Evolutionary conservation across 2,888 invertebrate species (phyloP).

Genomic region (Polia nebulosa): DNA sequence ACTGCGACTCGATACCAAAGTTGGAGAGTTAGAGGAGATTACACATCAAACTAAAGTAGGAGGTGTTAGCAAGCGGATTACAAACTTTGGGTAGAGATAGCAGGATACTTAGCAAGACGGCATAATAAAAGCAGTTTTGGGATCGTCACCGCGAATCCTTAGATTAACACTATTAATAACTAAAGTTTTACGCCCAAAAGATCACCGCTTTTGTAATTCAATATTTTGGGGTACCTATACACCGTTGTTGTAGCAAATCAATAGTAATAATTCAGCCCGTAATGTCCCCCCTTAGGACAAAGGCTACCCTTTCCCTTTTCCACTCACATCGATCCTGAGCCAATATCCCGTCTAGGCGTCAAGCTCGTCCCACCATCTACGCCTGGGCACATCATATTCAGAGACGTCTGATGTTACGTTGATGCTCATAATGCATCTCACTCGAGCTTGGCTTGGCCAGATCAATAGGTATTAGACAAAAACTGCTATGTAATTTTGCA

Average conservation of each 20-base stretch:
- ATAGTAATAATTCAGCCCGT: background rate
- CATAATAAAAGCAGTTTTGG: conserved; percentile 31
- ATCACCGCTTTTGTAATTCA: conserved; percentile 23
- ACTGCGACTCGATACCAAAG: conserved; percentile 27
- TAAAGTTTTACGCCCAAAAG: background rate
- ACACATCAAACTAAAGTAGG: conserved; percentile 35
- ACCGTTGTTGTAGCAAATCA: background rate
- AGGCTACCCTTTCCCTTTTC: background rate
- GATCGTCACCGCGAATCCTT: conserved; percentile 9
- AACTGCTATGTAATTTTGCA: background rate
- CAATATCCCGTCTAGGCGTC: too few relatives aligned
- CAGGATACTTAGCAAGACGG: conserved; percentile 26
- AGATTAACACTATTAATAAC: conserved; percentile 34
- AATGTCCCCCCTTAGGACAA: background rate
- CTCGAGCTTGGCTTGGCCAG: background rate
- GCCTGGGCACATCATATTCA: too few relatives aligned
- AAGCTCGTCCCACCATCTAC: background rate
- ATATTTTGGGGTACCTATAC: background rate
- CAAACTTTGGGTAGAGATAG: conserved; percentile 32
- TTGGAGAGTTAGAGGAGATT: conserved; percentile 18
- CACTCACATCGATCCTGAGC: background rate
- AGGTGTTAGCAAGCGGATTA: conserved; percentile 31
- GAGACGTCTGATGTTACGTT: too few relatives aligned
- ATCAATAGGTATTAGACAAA: conserved; percentile 1
- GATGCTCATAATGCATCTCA: too few relatives aligned